phyloP scores from a whole-genome alignment of 2,888 invertebrate species.

The Drosophila parthenogenetica region DNA sequence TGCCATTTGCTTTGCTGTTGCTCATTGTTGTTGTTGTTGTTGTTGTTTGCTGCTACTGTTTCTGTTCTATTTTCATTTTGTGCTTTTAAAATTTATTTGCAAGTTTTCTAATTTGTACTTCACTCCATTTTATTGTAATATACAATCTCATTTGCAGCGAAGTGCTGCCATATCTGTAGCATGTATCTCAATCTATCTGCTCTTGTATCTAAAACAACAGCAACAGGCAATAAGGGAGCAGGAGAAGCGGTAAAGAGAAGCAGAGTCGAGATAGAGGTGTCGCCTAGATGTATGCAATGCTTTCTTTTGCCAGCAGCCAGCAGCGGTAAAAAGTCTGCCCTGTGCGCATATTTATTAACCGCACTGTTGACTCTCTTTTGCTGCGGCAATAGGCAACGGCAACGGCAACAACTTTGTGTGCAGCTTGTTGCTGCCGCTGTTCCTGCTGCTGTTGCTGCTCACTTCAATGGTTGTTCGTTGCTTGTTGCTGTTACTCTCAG shows the following conservation, averaged over 20 bases:
- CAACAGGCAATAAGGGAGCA: conserved; percentile 25
- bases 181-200: conserved; percentile 61
- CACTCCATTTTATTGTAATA: conserved; percentile 82
- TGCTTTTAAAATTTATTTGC: conserved; percentile 79
- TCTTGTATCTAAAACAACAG: conserved; percentile 53
- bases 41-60: conserved; percentile 28
- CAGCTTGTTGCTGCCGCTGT: conserved; percentile 39
- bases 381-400: conserved; percentile 37
- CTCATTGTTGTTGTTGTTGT: conserved; percentile 18
- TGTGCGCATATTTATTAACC: conserved; percentile 77
- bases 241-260: not conserved
- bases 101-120: conserved; percentile 83
- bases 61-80: conserved; percentile 60
- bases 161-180: conserved; percentile 48
- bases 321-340: conserved; percentile 59
- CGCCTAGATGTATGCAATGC: conserved; percentile 65
- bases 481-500: conserved; percentile 38
- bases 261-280: conserved; percentile 11
- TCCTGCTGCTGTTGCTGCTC: conserved; percentile 32
- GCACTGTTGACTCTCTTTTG: conserved; percentile 72
- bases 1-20: conserved; percentile 70
- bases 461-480: conserved; percentile 7
- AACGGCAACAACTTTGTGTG: conserved; percentile 8
- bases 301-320: conserved; percentile 45
- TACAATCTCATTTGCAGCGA: conserved; percentile 78